A percentile compares a stretch with the other conserved stretches of the same genome.
Conservation (phyloP, 2,888 invertebrate species). For the Lottia gigantea region DNA sequence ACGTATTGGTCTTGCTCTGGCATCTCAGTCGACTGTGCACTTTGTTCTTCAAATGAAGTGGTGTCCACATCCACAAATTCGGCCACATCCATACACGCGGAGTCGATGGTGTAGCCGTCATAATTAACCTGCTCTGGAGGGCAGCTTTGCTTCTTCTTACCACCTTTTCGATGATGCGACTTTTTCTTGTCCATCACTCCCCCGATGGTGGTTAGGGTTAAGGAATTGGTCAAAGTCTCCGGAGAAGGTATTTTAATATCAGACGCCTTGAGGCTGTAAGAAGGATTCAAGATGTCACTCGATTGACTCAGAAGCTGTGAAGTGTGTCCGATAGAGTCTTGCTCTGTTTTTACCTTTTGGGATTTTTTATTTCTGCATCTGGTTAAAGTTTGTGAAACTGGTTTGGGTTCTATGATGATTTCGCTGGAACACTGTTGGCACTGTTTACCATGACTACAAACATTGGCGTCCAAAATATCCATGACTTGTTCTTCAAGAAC, state of each 20-base stretch:
- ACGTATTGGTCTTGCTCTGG: too few relatives aligned
- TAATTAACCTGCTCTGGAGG: too few relatives aligned
- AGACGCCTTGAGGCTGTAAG: too few relatives aligned
- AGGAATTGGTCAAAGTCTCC: not conserved
- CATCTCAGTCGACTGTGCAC: too few relatives aligned
- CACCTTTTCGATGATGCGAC: too few relatives aligned
- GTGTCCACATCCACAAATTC: not conserved
- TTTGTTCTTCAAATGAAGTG: not conserved
- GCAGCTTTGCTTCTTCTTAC: too few relatives aligned
- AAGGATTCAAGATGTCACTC: not conserved
- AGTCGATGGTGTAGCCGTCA: not conserved
- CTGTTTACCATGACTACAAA: conserved; percentile 5
- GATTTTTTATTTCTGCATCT: not conserved
- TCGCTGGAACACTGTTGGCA: conserved; percentile 18
- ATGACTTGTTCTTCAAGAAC: conserved; percentile 8
- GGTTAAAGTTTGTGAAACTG: conserved; percentile 4
- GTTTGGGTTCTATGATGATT: conserved; percentile 14
- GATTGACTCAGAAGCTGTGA: not conserved
- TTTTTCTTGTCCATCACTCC: too few relatives aligned
- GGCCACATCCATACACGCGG: not conserved
- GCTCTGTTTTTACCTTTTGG: not conserved
- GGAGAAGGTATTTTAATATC: not conserved
- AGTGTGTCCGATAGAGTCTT: not conserved
- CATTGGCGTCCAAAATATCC: conserved; percentile 1
- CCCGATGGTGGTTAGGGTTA: too few relatives aligned